Conservation (phyloP, 2,797 vertebrate species). For the Pseudocheirus occidentalis region DNA sequence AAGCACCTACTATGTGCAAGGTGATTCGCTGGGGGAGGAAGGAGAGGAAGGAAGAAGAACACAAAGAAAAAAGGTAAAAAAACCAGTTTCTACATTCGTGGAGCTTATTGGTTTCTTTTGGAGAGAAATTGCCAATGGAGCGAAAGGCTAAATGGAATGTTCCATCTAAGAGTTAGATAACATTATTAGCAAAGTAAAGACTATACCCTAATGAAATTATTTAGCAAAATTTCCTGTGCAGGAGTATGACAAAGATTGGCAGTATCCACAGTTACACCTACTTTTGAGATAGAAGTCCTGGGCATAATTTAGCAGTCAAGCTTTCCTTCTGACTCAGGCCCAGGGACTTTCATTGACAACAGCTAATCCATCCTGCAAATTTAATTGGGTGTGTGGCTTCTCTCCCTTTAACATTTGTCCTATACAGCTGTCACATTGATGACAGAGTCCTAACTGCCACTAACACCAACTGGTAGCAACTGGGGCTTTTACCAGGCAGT, state of each 20-base stretch:
- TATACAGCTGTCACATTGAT: constrained; percentile 61
- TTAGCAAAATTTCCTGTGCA: neutral
- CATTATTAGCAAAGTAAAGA: neutral
- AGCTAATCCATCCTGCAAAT: constrained; percentile 62
- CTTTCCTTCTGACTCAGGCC: constrained; percentile 52
- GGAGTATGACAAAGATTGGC: neutral
- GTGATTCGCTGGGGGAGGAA: neutral
- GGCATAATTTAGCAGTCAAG: constrained; percentile 27
- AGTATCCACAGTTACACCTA: constrained; percentile 1
- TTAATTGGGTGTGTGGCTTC: constrained; percentile 68
- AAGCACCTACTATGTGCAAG: neutral
- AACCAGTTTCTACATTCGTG: neutral
- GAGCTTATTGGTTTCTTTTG: neutral
- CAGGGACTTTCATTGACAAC: constrained; percentile 29
- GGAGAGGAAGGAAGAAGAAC: neutral
- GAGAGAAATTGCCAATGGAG: neutral
- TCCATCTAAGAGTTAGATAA: neutral
- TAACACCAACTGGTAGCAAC: constrained; percentile 63
- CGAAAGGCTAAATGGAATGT: neutral
- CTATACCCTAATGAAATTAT: neutral
- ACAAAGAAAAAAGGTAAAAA: neutral
- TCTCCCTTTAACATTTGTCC: constrained; percentile 70
- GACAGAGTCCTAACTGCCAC: constrained; percentile 61
- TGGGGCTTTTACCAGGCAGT: constrained; percentile 70
- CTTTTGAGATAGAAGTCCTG: neutral